Evolutionary conservation across 2,113 vertebrate genomes (phyloP).

Genomic region (Pyxicephalus adspersus): DNA sequence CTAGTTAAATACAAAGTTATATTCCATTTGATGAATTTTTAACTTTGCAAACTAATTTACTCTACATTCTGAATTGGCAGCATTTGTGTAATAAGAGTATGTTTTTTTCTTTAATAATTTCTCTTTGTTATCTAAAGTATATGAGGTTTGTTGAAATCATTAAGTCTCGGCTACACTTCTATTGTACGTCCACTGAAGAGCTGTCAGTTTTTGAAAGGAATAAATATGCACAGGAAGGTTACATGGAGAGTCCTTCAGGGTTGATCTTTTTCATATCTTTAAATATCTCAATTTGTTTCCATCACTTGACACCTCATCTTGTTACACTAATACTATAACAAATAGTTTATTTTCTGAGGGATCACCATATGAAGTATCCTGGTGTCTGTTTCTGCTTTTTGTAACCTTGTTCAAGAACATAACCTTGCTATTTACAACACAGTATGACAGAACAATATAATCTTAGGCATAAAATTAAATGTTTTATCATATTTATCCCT

Average conservation of each 20-base stretch:
- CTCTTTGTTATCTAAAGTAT: conserved; percentile 30
- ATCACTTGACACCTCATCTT: conserved; percentile 43
- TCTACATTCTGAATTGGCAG: background rate
- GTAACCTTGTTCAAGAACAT: conserved; percentile 15
- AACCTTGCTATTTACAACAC: too few species aligned
- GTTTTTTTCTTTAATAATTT: background rate
- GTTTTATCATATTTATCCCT: too few species aligned
- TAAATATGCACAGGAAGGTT: conserved; percentile 41
- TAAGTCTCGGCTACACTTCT: background rate
- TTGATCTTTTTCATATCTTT: conserved; percentile 54
- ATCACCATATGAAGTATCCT: conserved; percentile 28
- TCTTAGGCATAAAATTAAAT: too few species aligned
- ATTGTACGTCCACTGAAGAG: conserved; percentile 6
- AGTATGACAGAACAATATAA: too few species aligned
- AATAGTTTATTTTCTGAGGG: conserved; percentile 33
- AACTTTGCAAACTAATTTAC: too few species aligned
- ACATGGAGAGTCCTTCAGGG: conserved; percentile 44
- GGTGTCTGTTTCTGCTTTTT: conserved; percentile 1
- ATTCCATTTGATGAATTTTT: too few species aligned
- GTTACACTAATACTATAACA: conserved; percentile 47
- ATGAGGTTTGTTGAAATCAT: conserved; percentile 24
- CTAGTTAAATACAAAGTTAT: too few species aligned
- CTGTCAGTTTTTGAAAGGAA: conserved; percentile 40
- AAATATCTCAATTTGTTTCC: conserved; percentile 49
- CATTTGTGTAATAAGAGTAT: background rate